A percentile compares a stretch with the other conserved stretches of the same genome.
Conservation (phyloP, 2,797 vertebrate genomes). For the Cyclopterus lumpus region DNA sequence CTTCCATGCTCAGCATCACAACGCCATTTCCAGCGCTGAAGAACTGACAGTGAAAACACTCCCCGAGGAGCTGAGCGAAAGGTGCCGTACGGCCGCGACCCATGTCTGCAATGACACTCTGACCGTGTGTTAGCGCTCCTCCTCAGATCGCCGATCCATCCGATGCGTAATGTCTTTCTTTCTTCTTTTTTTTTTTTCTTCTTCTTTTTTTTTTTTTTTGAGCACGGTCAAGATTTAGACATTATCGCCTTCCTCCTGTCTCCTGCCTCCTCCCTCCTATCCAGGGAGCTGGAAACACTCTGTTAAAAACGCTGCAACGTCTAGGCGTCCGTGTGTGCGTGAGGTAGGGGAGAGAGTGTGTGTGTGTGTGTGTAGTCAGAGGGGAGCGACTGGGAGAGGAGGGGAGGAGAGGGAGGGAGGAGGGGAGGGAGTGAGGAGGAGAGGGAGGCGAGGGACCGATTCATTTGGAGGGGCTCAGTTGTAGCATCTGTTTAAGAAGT, state of each 20-base stretch:
- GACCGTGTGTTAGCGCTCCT: constrained; percentile 80
- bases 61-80: constrained; percentile 82
- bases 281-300: constrained; percentile 77
- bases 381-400: constrained; percentile 54
- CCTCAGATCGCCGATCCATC: constrained; percentile 76
- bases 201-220: not conserved
- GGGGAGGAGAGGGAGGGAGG: constrained; percentile 11
- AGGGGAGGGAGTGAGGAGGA: constrained; percentile 1
- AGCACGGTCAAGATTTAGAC: constrained; percentile 77
- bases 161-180: constrained; percentile 38
- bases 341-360: constrained; percentile 73
- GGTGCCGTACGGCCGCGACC: constrained; percentile 84
- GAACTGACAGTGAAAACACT: constrained; percentile 83
- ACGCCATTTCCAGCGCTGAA: constrained; percentile 86
- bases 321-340: constrained; percentile 82
- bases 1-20: constrained; percentile 87
- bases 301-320: constrained; percentile 83
- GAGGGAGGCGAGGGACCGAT: constrained; percentile 35
- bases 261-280: constrained; percentile 68
- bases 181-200: not conserved
- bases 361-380: constrained; percentile 72
- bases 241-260: constrained; percentile 76
- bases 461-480: constrained; percentile 60
- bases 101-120: constrained; percentile 84
- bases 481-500: constrained; percentile 63